Percentiles rank a stretch among this genome's conserved stretches.
Evolutionary conservation across 37 sponge, comb jelly and placozoan species (phyloP).

Genomic region (Agelas oroides): DNA sequence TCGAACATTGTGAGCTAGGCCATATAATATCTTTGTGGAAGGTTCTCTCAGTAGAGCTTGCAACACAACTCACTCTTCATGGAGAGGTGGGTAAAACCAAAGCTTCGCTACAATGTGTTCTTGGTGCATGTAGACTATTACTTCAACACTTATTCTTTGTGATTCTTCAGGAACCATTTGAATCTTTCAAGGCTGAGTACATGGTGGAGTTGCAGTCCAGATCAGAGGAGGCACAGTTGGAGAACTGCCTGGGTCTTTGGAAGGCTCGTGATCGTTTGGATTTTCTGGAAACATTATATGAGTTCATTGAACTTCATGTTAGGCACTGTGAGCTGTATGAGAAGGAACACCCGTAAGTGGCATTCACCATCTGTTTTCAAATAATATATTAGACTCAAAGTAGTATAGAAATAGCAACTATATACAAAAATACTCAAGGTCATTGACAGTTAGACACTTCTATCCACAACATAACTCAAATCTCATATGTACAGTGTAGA

Average conservation of each 20-base stretch:
- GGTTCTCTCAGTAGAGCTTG: slow-evolving; percentile 41
- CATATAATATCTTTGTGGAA: slow-evolving; percentile 58
- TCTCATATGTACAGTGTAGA: too few relatives aligned
- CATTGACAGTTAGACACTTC: too few relatives aligned
- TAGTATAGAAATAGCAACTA: neutral
- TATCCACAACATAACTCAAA: too few relatives aligned
- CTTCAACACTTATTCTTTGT: too few relatives aligned
- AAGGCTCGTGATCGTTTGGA: slow-evolving; percentile 4
- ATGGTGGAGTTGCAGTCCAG: neutral
- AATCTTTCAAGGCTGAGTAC: slow-evolving; percentile 2
- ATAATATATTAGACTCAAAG: too few relatives aligned
- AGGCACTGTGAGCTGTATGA: slow-evolving; percentile 3
- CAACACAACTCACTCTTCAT: slow-evolving; percentile 10
- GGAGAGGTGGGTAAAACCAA: neutral
- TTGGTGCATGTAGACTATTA: neutral
- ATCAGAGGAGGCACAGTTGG: neutral
- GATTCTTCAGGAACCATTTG: slow-evolving; percentile 63
- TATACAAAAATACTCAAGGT: too few relatives aligned
- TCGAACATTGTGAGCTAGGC: slow-evolving; percentile 32
- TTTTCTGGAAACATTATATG: slow-evolving; percentile 29
- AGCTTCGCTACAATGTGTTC: neutral
- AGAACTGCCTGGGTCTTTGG: neutral
- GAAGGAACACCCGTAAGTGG: slow-evolving; percentile 18
- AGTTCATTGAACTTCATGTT: slow-evolving; percentile 42
- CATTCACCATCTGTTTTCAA: neutral